Evolutionary conservation across 2,113 vertebrate species (phyloP).

Genomic region (Ammodytes dubius): DNA sequence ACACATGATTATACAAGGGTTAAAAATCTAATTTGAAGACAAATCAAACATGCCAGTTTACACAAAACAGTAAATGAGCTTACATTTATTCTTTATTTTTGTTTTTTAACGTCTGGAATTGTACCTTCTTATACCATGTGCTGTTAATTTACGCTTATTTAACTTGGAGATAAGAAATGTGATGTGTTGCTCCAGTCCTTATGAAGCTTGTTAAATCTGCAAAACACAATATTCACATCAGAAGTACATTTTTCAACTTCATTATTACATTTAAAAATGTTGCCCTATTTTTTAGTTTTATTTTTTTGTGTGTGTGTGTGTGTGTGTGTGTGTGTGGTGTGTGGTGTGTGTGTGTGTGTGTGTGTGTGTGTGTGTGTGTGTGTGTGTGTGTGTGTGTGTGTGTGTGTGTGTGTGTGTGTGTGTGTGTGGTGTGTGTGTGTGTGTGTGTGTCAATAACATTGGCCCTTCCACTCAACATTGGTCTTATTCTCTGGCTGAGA

Average conservation of each 20-base stretch:
- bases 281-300: background rate
- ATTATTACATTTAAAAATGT: conserved; percentile 26
- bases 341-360: background rate
- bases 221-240: conserved; percentile 30
- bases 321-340: background rate
- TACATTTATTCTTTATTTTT: background rate
- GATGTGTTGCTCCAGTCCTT: conserved; percentile 8
- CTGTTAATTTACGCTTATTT: conserved; percentile 32
- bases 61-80: background rate
- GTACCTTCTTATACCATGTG: background rate
- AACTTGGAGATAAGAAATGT: conserved; percentile 13
- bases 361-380: background rate
- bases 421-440: conserved; percentile 13
- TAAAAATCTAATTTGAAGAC: too few relatives aligned
- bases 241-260: conserved; percentile 16
- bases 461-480: conserved; percentile 12
- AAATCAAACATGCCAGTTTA: background rate
- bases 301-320: background rate
- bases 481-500: background rate
- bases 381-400: background rate
- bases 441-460: conserved; percentile 2
- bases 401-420: background rate
- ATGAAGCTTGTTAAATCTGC: conserved; percentile 32
- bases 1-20: too few relatives aligned
- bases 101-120: background rate